Evolutionary conservation across 1,140 invertebrate genomes (phyloP).

Genomic region (Drosophila yakuba): DNA sequence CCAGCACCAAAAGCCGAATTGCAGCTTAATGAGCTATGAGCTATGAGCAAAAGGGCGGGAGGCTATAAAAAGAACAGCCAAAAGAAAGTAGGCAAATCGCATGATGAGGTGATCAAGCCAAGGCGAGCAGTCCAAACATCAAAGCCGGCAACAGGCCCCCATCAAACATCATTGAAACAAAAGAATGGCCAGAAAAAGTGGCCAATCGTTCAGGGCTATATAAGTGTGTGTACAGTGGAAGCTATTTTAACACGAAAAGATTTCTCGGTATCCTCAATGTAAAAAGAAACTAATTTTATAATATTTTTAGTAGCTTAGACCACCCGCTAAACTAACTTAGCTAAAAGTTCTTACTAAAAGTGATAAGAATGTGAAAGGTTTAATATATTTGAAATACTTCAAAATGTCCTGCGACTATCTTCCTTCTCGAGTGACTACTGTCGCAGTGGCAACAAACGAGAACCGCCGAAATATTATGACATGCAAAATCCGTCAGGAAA

Average conservation of each 20-base stretch:
- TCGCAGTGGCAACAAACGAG: conserved; percentile 20
- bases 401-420: neutral
- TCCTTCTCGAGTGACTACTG: conserved; percentile 26
- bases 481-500: conserved; percentile 80
- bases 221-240: conserved; percentile 32
- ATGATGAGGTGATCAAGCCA: conserved; percentile 28
- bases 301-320: too few species aligned
- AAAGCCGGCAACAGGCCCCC: conserved; percentile 48
- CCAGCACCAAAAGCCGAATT: conserved; percentile 24
- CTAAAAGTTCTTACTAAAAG: neutral
- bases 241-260: neutral
- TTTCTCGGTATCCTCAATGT: too few species aligned
- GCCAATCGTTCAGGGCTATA: conserved; percentile 23
- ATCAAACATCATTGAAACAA: conserved; percentile 30
- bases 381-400: too few species aligned
- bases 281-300: neutral
- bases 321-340: too few species aligned
- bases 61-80: conserved; percentile 9
- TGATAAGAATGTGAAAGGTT: too few species aligned
- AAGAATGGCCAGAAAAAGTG: conserved; percentile 16
- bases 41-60: conserved; percentile 35
- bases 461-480: conserved; percentile 52
- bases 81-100: conserved; percentile 37
- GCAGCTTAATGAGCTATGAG: conserved; percentile 42
- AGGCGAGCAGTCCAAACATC: conserved; percentile 34